A percentile compares a stretch with the other conserved stretches of the same genome.
Evolutionary conservation across 2,888 invertebrate species (phyloP).

Genomic region (Bursaphelenchus okinawaensis): DNA sequence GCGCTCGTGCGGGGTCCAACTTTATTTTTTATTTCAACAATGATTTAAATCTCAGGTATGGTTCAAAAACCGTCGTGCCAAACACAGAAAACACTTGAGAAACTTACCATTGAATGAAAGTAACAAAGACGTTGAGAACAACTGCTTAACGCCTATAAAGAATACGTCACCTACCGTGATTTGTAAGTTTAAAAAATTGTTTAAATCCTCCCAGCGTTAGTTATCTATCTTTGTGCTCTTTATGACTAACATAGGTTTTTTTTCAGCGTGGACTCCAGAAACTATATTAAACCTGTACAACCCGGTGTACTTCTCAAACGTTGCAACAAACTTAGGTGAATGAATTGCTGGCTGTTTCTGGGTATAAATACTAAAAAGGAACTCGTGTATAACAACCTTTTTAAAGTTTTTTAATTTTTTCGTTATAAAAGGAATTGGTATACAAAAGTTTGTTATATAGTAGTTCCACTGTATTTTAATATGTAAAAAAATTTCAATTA

Average conservation of each 20-base stretch:
- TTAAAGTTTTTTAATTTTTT: not conserved
- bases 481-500: not conserved
- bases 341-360: no score
- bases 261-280: not conserved
- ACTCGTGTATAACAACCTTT: no score
- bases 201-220: no score
- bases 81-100: conserved; percentile 28
- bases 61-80: conserved; percentile 30
- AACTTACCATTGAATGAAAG: conserved; percentile 20
- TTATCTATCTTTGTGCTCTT: no score
- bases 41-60: conserved; percentile 20
- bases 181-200: no score
- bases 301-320: not conserved
- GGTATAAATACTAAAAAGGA: not conserved
- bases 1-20: no score
- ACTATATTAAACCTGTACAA: not conserved
- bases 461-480: no score
- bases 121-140: not conserved
- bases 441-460: no score
- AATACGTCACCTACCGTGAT: not conserved
- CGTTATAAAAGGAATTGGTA: no score
- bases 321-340: no score
- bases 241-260: not conserved
- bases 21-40: no score
- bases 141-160: no score